phyloP scores from a whole-genome alignment of 2,888 invertebrate species.

The Elgonia sp. region DNA sequence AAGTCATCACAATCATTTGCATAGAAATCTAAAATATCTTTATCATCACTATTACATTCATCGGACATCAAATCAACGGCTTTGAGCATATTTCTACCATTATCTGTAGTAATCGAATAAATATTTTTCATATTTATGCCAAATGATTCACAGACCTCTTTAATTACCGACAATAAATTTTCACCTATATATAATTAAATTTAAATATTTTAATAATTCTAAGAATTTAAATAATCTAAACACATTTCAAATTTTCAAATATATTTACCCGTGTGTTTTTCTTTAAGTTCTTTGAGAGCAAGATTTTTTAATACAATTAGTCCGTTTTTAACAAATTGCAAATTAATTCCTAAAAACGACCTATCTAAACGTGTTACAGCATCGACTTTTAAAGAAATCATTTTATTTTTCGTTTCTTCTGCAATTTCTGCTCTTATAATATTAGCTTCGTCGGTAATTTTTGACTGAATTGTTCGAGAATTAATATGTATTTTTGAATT shows the following conservation, averaged over 20 bases:
- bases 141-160: not conserved
- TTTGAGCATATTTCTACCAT: constrained; percentile 13
- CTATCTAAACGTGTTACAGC: constrained; percentile 20
- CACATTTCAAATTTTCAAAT: too few species aligned
- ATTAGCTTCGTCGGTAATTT: not conserved
- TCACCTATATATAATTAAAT: too few species aligned
- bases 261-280: constrained; percentile 27
- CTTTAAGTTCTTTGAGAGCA: constrained; percentile 19
- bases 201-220: too few species aligned
- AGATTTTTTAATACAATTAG: constrained; percentile 13
- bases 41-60: too few species aligned
- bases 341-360: constrained; percentile 21
- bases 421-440: not conserved
- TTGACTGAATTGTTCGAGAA: not conserved
- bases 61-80: not conserved
- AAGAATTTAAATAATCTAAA: too few species aligned
- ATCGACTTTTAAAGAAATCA: constrained; percentile 13
- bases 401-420: not conserved
- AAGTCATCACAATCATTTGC: too few species aligned
- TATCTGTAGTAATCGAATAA: constrained; percentile 22
- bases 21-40: too few species aligned
- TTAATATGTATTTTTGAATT: not conserved
- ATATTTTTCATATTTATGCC: not conserved
- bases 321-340: constrained; percentile 11
- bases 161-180: too few species aligned